Evolutionary conservation across 2,888 invertebrate genomes (phyloP).

Genomic region (Limenitis camilla): DNA sequence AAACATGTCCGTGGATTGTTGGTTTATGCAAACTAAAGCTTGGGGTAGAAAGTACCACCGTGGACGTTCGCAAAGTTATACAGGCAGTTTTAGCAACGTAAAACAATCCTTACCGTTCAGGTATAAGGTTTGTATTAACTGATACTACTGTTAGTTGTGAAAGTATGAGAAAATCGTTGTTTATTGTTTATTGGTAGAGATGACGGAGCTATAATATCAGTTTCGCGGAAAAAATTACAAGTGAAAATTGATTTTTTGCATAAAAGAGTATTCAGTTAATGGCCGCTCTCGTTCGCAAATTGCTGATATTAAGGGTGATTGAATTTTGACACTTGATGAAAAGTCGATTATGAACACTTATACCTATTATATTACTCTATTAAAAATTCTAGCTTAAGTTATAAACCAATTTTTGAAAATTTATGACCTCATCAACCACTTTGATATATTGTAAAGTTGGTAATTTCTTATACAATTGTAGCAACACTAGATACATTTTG

Average conservation of each 20-base stretch:
- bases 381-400: no score
- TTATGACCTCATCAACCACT: no score
- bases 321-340: slow-evolving; percentile 8
- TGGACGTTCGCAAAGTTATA: slow-evolving; percentile 32
- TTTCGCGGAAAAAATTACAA: slow-evolving; percentile 44
- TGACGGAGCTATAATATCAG: slow-evolving; percentile 50
- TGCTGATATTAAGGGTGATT: slow-evolving; percentile 12
- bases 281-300: slow-evolving; percentile 12
- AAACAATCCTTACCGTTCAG: slow-evolving; percentile 22
- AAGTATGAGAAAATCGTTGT: slow-evolving; percentile 44
- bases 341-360: not conserved
- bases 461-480: no score
- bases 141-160: not conserved
- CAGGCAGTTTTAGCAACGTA: slow-evolving; percentile 20
- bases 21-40: slow-evolving; percentile 27
- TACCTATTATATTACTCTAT: not conserved
- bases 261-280: slow-evolving; percentile 10
- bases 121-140: not conserved
- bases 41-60: slow-evolving; percentile 44
- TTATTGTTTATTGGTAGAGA: slow-evolving; percentile 63
- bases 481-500: no score
- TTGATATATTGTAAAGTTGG: no score
- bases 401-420: no score
- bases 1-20: slow-evolving; percentile 21
- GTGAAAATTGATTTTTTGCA: slow-evolving; percentile 52